Conservation (phyloP, 2,888 invertebrate species). For the Aspidiotus rigidus region DNA sequence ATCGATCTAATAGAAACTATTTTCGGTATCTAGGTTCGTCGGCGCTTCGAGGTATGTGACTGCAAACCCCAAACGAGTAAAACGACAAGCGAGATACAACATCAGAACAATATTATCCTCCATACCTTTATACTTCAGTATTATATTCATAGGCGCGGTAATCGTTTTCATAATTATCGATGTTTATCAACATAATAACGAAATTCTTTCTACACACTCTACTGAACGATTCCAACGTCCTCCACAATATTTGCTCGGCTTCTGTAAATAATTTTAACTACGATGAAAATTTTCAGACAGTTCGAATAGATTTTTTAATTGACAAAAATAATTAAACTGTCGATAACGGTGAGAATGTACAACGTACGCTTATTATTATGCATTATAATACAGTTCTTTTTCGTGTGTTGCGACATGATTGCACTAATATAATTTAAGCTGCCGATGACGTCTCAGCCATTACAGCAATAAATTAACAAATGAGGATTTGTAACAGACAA, state of each 20-base stretch:
- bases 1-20: background rate
- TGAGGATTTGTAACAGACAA: background rate
- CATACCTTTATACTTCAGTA: slow-evolving; percentile 29
- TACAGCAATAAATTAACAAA: background rate
- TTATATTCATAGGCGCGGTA: slow-evolving; percentile 27
- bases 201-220: background rate
- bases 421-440: slow-evolving; percentile 23
- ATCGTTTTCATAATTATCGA: slow-evolving; percentile 26
- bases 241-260: too few species aligned
- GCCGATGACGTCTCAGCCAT: slow-evolving; percentile 27
- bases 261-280: too few species aligned
- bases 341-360: background rate
- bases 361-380: background rate
- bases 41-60: background rate
- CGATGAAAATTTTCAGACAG: background rate
- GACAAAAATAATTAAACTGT: background rate
- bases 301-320: background rate
- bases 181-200: slow-evolving; percentile 11
- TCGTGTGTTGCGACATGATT: slow-evolving; percentile 28
- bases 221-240: too few species aligned
- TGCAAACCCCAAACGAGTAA: background rate
- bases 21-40: slow-evolving; percentile 2
- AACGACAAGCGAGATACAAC: slow-evolving; percentile 16
- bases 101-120: slow-evolving; percentile 21
- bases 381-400: too few species aligned